phyloP scores from a whole-genome alignment of 2,888 invertebrate genomes.

The Brachynemurus nebulosus region DNA sequence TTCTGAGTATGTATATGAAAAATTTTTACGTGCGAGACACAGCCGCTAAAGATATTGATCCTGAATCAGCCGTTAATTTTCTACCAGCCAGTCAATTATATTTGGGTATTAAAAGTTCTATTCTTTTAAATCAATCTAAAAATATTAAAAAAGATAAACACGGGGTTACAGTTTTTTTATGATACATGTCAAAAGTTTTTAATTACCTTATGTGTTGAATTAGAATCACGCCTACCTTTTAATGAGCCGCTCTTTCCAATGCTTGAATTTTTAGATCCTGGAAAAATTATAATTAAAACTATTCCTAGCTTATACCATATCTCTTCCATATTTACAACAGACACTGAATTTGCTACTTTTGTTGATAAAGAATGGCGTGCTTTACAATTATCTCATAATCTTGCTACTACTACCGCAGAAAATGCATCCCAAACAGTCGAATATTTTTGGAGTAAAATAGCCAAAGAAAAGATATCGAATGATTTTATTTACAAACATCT shows the following conservation, averaged over 20 bases:
- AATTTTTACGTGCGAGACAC: background rate
- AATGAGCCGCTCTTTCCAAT: background rate
- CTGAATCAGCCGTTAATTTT: background rate
- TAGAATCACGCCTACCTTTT: background rate
- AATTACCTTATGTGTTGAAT: background rate
- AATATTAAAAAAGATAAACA: background rate
- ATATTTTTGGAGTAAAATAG: background rate
- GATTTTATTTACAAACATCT: background rate
- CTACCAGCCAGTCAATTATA: background rate
- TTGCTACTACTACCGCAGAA: background rate
- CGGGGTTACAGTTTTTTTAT: background rate
- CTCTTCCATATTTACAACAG: background rate
- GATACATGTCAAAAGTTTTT: background rate
- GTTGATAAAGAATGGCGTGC: background rate
- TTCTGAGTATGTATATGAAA: background rate
- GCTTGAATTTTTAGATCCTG: background rate
- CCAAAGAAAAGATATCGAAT: background rate
- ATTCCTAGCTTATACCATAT: background rate
- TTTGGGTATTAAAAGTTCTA: background rate
- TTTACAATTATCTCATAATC: background rate
- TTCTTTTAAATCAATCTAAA: background rate
- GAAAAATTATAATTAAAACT: background rate
- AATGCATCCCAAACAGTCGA: background rate
- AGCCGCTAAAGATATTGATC: background rate
- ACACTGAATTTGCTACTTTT: background rate